phyloP scores from a whole-genome alignment of 1,140 invertebrate species.

The Agraylea sexmaculata region DNA sequence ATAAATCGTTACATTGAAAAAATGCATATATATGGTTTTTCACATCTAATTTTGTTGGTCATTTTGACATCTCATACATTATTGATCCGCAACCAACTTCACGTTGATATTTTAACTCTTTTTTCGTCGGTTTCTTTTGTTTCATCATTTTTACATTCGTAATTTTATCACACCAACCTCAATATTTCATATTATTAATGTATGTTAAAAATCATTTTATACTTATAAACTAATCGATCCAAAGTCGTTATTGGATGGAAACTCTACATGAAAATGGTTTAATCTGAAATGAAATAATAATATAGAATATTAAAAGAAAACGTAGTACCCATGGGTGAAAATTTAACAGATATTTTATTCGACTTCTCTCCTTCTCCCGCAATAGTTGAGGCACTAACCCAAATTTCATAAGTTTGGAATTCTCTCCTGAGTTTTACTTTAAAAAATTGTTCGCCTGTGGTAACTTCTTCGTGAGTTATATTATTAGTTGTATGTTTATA shows the following conservation, averaged over 20 bases:
- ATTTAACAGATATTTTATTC: conserved; percentile 20
- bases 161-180: too few species aligned
- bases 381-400: conserved; percentile 73
- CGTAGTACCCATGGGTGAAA: conserved; percentile 14
- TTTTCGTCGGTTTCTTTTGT: too few species aligned
- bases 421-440: conserved; percentile 31
- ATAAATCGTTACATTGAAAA: too few species aligned
- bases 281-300: neutral
- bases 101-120: too few species aligned
- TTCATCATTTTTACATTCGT: too few species aligned
- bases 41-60: neutral
- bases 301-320: too few species aligned
- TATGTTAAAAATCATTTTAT: neutral
- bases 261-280: neutral
- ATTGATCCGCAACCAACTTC: too few species aligned
- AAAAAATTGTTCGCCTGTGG: conserved; percentile 31
- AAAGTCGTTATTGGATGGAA: neutral
- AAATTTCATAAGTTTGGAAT: conserved; percentile 66
- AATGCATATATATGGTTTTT: neutral
- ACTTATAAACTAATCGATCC: neutral
- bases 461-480: conserved; percentile 23
- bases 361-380: conserved; percentile 59
- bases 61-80: too few species aligned
- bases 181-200: neutral
- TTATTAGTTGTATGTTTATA: conserved; percentile 11